Conservation (phyloP, 2,113 vertebrate genomes). For the Pachypanchax playfairii region DNA sequence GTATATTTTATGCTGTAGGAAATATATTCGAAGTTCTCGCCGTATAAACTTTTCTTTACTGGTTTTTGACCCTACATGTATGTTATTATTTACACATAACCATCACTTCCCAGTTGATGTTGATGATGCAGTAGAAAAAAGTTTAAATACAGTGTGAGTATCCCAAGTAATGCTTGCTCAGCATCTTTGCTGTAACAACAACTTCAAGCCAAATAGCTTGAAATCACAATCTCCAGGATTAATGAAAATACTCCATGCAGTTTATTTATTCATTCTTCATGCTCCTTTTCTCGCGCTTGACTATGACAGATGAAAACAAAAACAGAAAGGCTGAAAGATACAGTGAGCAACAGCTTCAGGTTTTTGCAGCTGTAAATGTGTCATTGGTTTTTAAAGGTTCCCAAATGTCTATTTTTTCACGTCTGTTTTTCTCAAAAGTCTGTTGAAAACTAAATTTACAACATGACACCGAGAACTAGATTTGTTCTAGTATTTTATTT, state of each 20-base stretch:
- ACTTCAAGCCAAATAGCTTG: constrained; percentile 30
- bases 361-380: not conserved
- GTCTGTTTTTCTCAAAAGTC: constrained; percentile 4
- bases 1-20: constrained; percentile 55
- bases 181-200: constrained; percentile 37
- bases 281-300: constrained; percentile 6
- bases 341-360: constrained; percentile 7
- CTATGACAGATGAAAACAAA: constrained; percentile 5
- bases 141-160: constrained; percentile 10
- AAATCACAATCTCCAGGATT: no score
- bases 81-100: constrained; percentile 31
- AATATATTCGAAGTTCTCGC: constrained; percentile 54
- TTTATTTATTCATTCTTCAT: constrained; percentile 28
- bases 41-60: constrained; percentile 55
- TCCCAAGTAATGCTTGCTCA: constrained; percentile 31
- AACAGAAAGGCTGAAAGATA: constrained; percentile 13
- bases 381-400: constrained; percentile 23
- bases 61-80: constrained; percentile 28
- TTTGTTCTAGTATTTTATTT: constrained; percentile 40
- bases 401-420: not conserved
- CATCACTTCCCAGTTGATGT: constrained; percentile 27
- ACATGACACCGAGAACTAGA: constrained; percentile 23
- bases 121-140: constrained; percentile 16
- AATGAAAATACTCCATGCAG: not conserved
- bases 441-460: constrained; percentile 41